These are phyloP conservation scores for Octodon degus DNA, from an alignment of 2,113 vertebrate species.

Conservation along the genomic window DNA sequence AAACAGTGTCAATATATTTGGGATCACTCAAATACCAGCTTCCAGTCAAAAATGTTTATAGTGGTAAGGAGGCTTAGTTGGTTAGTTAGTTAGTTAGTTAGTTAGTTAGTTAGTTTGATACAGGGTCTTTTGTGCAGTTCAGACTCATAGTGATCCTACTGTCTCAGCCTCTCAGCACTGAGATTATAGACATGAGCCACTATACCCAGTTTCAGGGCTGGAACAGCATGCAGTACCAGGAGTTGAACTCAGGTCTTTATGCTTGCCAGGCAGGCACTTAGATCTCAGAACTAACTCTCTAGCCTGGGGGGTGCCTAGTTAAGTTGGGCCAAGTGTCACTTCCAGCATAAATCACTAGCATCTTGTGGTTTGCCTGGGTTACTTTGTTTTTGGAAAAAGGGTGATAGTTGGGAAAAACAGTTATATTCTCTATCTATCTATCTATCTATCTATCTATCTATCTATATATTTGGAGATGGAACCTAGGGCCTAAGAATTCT, in stretches of 20 bases:
- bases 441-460: no score
- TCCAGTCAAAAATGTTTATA: not conserved
- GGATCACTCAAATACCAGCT: not conserved
- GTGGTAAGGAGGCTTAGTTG: not conserved
- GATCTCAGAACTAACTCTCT: no score
- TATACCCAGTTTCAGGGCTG: no score
- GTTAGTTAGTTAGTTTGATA: no score
- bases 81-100: no score
- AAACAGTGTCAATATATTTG: not conserved
- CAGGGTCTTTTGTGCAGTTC: no score
- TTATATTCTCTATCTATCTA: not conserved
- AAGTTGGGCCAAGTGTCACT: not conserved
- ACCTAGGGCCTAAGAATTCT: not conserved
- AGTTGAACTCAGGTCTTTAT: no score
- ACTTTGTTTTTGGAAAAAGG: not conserved
- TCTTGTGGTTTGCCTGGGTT: not conserved
- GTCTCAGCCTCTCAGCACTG: no score
- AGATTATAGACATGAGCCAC: no score
- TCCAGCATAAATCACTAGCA: not conserved
- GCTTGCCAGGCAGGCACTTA: no score
- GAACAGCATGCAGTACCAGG: no score
- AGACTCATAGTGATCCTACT: no score
- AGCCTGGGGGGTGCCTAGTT: not conserved
- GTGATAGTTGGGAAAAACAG: not conserved
- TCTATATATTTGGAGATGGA: not conserved